Conservation (phyloP, 2,888 invertebrate genomes). For the Mimumesa dahlbomi region DNA sequence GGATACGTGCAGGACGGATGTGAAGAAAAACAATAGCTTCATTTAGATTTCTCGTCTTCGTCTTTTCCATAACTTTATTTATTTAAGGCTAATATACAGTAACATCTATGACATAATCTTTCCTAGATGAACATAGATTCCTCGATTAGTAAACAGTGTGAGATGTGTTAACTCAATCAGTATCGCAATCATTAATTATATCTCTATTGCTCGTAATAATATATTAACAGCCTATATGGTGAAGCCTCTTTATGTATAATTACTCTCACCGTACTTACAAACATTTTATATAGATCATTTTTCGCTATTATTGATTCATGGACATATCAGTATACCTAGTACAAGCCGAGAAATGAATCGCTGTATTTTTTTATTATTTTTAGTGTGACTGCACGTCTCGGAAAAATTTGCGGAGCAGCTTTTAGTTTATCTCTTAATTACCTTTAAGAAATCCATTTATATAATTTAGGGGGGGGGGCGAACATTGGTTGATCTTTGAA, state of each 20-base stretch:
- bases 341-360: slow-evolving; percentile 9
- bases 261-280: slow-evolving; percentile 51
- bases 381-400: not conserved
- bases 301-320: slow-evolving; percentile 41
- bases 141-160: slow-evolving; percentile 44
- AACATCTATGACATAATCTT: slow-evolving; percentile 62
- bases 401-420: too few relatives aligned
- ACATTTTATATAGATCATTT: slow-evolving; percentile 36
- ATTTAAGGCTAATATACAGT: slow-evolving; percentile 67
- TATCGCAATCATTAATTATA: slow-evolving; percentile 42
- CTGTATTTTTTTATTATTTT: too few relatives aligned
- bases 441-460: too few relatives aligned
- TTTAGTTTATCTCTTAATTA: too few relatives aligned
- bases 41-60: not conserved
- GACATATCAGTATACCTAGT: slow-evolving; percentile 32
- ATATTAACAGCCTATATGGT: slow-evolving; percentile 53
- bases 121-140: slow-evolving; percentile 64
- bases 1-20: not conserved
- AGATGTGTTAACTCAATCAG: slow-evolving; percentile 37
- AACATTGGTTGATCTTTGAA: too few relatives aligned
- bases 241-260: slow-evolving; percentile 47
- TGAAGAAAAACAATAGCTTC: not conserved
- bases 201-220: slow-evolving; percentile 43
- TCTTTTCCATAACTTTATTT: slow-evolving; percentile 61
- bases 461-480: too few relatives aligned